These are phyloP conservation scores for Turdus rufiventris DNA, from an alignment of 2,113 vertebrate species.

Conservation along the genomic window DNA sequence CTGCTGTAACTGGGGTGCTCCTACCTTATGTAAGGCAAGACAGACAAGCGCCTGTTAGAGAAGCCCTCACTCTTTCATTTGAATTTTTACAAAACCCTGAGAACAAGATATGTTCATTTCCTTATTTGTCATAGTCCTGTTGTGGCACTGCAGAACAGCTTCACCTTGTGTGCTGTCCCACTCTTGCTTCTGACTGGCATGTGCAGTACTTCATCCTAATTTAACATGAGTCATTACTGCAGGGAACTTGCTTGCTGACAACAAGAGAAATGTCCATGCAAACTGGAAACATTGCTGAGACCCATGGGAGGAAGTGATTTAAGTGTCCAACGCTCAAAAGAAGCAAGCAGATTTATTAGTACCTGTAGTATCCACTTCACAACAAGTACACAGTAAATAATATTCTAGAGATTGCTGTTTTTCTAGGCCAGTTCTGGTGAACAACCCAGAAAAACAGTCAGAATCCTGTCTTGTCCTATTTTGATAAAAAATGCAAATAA, in stretches of 20 bases:
- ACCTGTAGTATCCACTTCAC: neutral
- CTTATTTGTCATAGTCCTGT: neutral
- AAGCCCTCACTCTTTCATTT: neutral
- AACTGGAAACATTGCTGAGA: neutral
- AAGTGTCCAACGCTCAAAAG: neutral
- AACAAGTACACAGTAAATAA: neutral
- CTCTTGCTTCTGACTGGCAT: neutral
- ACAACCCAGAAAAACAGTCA: neutral
- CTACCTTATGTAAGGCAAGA: neutral
- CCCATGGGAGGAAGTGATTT: neutral
- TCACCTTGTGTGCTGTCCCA: neutral
- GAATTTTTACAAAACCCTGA: neutral
- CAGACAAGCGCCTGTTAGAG: neutral
- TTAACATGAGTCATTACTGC: neutral
- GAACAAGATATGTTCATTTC: neutral
- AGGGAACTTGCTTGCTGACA: neutral
- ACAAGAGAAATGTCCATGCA: neutral
- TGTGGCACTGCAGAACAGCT: neutral
- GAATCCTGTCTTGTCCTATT: neutral
- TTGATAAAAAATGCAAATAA: neutral
- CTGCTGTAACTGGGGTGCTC: neutral
- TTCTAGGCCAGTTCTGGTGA: neutral
- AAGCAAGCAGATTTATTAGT: neutral
- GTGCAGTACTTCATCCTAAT: neutral
- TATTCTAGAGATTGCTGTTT: neutral